Evolutionary conservation across 1,140 invertebrate genomes (phyloP), one percentile per base, ranked within the genome.

Genomic region (Leptestheria dahalacensis): DNA sequence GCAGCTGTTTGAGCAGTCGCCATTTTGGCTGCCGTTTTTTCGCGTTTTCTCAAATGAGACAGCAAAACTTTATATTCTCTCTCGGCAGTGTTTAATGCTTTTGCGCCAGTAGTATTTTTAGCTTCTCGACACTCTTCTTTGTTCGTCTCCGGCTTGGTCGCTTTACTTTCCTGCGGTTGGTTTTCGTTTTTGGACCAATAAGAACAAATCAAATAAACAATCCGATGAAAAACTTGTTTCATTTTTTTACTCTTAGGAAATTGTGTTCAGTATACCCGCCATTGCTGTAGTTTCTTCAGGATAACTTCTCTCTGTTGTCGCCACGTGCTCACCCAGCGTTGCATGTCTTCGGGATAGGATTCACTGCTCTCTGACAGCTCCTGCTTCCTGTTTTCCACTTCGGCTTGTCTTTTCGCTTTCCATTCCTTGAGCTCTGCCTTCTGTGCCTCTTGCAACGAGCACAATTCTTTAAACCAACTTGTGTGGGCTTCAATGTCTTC

Each of bases 301-400:
- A 28, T 23, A 1, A 28, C 33, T 33, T 29, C 4, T 1, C 58
- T 15, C 28, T 60, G 48, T 10, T 21, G 48, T 3, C 51, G 58
- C 58, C 58, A 60, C 10, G 49, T 15, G 21, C 10, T 49, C 29
- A 60, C 28, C 49, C 49, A 60, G 21, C 20, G 20, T 56, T 56
- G 25, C 3, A 28, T 20, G 18, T 29, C 53, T 26, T 20, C 21
- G 18, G 18, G 20, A n/a, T 18, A 25, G 23, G 1, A 15, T 50
- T 50, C 48, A 9, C 21, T 48, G 23, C n/a, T 20, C 15, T 60
- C 49, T 26, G 20, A 4, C 49, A 49, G n/a, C 12, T 28, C 26
- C 26, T 28, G 48, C 20, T 60, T 60, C 53, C 25, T 48, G n/a
- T 51, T 26, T 50, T 52, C 58, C 48, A 23, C 58, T 18, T 52